Evolutionary conservation across 1,140 invertebrate species (phyloP).

Genomic region (Tyrophagus putrescentiae): DNA sequence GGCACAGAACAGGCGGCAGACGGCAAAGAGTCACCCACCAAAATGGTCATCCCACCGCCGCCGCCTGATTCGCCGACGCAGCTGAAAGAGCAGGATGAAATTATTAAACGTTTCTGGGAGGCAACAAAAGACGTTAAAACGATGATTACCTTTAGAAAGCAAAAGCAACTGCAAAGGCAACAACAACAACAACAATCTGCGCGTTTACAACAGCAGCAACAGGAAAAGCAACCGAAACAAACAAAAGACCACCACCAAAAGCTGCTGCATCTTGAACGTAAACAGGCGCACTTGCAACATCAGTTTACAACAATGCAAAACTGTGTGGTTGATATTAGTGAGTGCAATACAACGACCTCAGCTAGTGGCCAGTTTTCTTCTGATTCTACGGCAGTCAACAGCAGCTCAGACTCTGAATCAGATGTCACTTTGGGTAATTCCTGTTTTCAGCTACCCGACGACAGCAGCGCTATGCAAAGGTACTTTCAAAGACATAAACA

Average conservation of each 20-base stretch:
- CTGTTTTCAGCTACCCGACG: neutral
- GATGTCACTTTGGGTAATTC: neutral
- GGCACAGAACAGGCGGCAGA: neutral
- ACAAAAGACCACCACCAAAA: neutral
- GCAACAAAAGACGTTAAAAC: slow-evolving; percentile 27
- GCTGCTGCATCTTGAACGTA: too few species aligned
- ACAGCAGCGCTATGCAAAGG: neutral
- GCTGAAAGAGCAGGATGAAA: slow-evolving; percentile 24
- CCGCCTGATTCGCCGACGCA: slow-evolving; percentile 31
- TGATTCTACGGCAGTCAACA: neutral
- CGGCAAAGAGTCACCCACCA: slow-evolving; percentile 50
- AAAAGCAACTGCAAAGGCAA: slow-evolving; percentile 13
- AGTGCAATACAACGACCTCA: too few species aligned
- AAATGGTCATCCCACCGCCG: slow-evolving; percentile 61
- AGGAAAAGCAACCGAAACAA: neutral
- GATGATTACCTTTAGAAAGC: slow-evolving; percentile 13
- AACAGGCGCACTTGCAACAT: too few species aligned
- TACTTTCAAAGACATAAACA: neutral
- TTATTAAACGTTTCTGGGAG: slow-evolving; percentile 27
- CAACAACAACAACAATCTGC: neutral
- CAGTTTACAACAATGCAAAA: too few species aligned
- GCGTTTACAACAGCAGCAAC: neutral
- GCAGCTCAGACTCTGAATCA: neutral
- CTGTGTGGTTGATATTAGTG: too few species aligned
- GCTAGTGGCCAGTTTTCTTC: too few species aligned